phyloP scores from a whole-genome alignment of 2,113 vertebrate species.

The Verasper variegatus region DNA sequence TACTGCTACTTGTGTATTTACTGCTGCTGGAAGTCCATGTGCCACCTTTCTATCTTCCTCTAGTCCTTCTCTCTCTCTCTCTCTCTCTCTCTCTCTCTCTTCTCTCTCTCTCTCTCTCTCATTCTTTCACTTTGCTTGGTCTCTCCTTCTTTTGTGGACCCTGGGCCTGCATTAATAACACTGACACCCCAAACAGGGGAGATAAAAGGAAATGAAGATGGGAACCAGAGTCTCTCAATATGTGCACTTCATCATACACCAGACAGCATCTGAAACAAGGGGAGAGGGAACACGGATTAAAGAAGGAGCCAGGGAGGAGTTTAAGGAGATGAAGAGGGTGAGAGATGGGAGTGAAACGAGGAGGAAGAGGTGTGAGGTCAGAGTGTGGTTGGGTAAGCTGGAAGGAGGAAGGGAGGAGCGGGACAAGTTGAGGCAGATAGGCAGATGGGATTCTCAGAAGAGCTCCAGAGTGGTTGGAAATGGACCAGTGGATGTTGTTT shows the following conservation, averaged over 20 bases:
- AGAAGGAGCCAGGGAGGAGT: slow-evolving; percentile 23
- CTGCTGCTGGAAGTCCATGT: slow-evolving; percentile 58
- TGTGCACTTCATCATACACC: slow-evolving; percentile 74
- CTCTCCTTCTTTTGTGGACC: slow-evolving; percentile 49
- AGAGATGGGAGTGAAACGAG: slow-evolving; percentile 3
- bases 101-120: slow-evolving; percentile 4
- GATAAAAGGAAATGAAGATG: slow-evolving; percentile 80
- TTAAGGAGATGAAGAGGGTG: slow-evolving; percentile 27
- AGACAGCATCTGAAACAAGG: slow-evolving; percentile 58
- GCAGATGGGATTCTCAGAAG: slow-evolving; percentile 12
- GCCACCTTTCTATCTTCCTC: slow-evolving; percentile 42
- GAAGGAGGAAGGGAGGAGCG: not conserved
- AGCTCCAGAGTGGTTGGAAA: slow-evolving; percentile 14
- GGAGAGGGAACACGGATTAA: slow-evolving; percentile 31
- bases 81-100: slow-evolving; percentile 16
- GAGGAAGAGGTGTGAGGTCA: slow-evolving; percentile 19
- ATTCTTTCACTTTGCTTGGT: slow-evolving; percentile 12
- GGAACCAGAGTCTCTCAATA: slow-evolving; percentile 76
- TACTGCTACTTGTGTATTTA: slow-evolving; percentile 60
- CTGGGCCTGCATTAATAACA: slow-evolving; percentile 73
- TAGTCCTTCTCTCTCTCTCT: slow-evolving; percentile 27
- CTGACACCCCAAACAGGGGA: slow-evolving; percentile 67
- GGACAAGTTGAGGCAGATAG: slow-evolving; percentile 6
- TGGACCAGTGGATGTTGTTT: not conserved
- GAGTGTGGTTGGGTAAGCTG: not conserved